Base-by-base conservation (phyloP, 2,113 vertebrate genomes). In the Gobio gobio region DNA sequence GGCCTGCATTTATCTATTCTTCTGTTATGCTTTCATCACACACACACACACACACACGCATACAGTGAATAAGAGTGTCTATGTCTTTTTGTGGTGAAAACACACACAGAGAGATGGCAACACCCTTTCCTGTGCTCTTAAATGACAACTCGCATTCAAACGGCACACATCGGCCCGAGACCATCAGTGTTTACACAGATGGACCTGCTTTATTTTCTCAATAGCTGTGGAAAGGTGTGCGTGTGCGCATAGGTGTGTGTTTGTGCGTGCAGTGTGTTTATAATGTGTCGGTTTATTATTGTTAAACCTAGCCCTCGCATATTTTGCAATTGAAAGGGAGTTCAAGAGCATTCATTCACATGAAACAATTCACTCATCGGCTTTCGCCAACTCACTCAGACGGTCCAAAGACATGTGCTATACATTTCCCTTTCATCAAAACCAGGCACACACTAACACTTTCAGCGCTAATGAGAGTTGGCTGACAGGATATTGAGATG, bases 311-410 rank as follows among this genome's bases (percentile, higher is more conserved):
- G 83, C 64, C 73, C 76, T 85, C 63, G 14, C 13, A 49, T 78
- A 64, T 88, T 85, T 85, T 59, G 72, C 72, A 83, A 86, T 86
- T 86, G 66, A 86, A 90, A 82, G 22, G 24, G 77, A 89, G 90
- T 88, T 90, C 33, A 0, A 84, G 88, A 86, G 87, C 76, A 82
- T 78, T 85, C 72, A 90, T 92, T 86, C 88, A 91, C 91, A 72
- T 82, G 88, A 92, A 91, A 89, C 91, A 92, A 85, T 92, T 90
- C 20, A 82, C 91, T 91, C 91, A 91, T 92, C 90, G 91, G 89
- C 89, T 29, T 87, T 92, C 89, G 91, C 91, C 93, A 91, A 91
- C 87, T 91, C 89, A 89, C 68, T 83, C n/a, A 66, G 26, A 70
- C 90, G 87, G 90, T 90, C 78, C 59, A 78, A 84, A 89, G 88